Conservation (phyloP, 2,888 invertebrate genomes). For the Pandemis cinnamomeana region DNA sequence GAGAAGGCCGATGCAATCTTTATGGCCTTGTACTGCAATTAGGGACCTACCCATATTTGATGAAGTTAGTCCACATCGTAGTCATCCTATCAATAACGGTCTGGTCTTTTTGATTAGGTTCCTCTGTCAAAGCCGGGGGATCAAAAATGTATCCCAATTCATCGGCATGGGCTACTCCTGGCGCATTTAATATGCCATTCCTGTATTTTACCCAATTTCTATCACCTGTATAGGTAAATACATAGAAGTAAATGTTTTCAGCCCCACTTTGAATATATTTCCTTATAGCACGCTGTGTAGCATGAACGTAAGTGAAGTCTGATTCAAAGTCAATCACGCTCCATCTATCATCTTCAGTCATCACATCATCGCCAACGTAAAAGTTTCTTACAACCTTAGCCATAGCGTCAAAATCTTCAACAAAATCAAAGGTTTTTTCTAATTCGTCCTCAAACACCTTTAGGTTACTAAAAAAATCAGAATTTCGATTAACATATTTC, state of each 20-base stretch:
- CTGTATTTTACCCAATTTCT: conserved; percentile 57
- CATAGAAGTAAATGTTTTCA: conserved; percentile 55
- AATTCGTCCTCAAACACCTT: conserved; percentile 20
- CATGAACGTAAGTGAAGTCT: conserved; percentile 46
- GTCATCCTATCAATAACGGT: conserved; percentile 36
- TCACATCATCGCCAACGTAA: conserved; percentile 33
- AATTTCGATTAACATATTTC: conserved; percentile 1
- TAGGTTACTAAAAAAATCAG: conserved; percentile 21
- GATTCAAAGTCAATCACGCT: conserved; percentile 28
- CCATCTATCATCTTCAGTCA: conserved; percentile 30
- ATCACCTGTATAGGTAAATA: conserved; percentile 62
- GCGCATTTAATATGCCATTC: conserved; percentile 44
- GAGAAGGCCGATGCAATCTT: too few relatives aligned
- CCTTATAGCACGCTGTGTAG: conserved; percentile 52
- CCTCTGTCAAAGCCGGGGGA: conserved; percentile 38
- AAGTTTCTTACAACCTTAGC: conserved; percentile 24
- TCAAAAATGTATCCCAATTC: conserved; percentile 61
- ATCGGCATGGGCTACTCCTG: conserved; percentile 54
- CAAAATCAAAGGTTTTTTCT: conserved; percentile 18
- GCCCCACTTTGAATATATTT: conserved; percentile 55
- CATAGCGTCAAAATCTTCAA: conserved; percentile 13
- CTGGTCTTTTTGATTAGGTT: conserved; percentile 34
- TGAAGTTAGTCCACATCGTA: conserved; percentile 49
- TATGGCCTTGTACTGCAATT: too few relatives aligned
- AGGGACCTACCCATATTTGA: conserved; percentile 48